Evolutionary conservation across 2,888 invertebrate species (phyloP).

Genomic region (Pseudolycoriella hygida): DNA sequence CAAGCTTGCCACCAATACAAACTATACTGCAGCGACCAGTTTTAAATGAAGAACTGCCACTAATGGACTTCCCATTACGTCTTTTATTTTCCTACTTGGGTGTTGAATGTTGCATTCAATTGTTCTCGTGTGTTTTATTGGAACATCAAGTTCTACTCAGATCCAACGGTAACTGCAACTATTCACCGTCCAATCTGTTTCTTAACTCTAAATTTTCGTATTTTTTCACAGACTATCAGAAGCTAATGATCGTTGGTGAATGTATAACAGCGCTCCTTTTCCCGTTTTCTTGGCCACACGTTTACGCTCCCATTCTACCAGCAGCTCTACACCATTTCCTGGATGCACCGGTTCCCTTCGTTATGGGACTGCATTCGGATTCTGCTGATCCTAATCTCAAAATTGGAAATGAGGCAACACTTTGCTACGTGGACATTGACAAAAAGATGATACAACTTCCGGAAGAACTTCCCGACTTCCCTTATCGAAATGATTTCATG

Average conservation of each 20-base stretch:
- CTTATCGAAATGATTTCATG: constrained; percentile 72
- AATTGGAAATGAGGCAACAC: constrained; percentile 62
- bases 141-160: constrained; percentile 93
- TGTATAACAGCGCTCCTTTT: constrained; percentile 76
- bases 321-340: constrained; percentile 88
- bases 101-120: constrained; percentile 78
- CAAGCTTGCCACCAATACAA: constrained; percentile 45
- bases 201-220: background rate
- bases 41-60: constrained; percentile 68
- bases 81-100: constrained; percentile 78
- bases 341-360: constrained; percentile 97
- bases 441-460: constrained; percentile 82
- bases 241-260: constrained; percentile 92
- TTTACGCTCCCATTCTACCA: constrained; percentile 96
- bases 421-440: constrained; percentile 94
- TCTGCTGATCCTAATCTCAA: constrained; percentile 38
- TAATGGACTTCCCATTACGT: constrained; percentile 83
- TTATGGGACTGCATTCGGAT: constrained; percentile 76
- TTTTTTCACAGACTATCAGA: constrained; percentile 62
- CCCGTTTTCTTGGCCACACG: constrained; percentile 96
- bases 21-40: constrained; percentile 59
- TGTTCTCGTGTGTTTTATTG: constrained; percentile 85
- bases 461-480: constrained; percentile 87
- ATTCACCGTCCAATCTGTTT: background rate
- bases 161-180: constrained; percentile 51